Evolutionary conservation across 2,888 invertebrate genomes (phyloP).

Genomic region (Cerastis leucographa): DNA sequence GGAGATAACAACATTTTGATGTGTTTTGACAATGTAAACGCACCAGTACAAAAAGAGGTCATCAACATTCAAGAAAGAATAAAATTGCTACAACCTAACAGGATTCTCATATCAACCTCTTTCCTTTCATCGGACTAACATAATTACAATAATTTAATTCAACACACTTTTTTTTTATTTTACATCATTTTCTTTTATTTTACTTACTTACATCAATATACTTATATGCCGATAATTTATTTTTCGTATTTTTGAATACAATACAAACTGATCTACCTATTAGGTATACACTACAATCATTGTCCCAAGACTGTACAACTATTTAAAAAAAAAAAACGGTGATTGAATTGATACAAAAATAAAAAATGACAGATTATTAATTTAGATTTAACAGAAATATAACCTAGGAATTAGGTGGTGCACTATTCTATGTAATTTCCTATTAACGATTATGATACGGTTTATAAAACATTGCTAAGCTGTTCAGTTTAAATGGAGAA

Average conservation of each 20-base stretch:
- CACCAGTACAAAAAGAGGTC: conserved; percentile 36
- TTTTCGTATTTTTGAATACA: conserved; percentile 46
- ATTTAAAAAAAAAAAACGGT: conserved; percentile 44
- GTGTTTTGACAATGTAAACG: conserved; percentile 14
- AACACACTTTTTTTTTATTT: conserved; percentile 41
- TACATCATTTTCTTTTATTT: conserved; percentile 37
- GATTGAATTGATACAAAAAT: conserved; percentile 56
- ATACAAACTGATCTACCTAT: conserved; percentile 54
- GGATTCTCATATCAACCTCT: conserved; percentile 13
- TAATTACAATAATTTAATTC: conserved; percentile 44
- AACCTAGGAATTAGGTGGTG: conserved; percentile 47
- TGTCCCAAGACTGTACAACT: conserved; percentile 46
- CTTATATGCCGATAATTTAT: conserved; percentile 42
- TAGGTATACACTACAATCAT: conserved; percentile 49
- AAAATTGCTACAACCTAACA: conserved; percentile 11
- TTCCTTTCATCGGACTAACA: conserved; percentile 32
- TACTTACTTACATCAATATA: conserved; percentile 18
- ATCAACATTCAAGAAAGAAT: conserved; percentile 15
- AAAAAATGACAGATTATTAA: conserved; percentile 49
- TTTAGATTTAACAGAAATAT: conserved; percentile 32
- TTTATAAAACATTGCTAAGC: conserved; percentile 32
- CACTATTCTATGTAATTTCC: conserved; percentile 42
- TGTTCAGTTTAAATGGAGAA: conserved; percentile 33
- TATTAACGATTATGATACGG: conserved; percentile 50
- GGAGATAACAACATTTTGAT: not conserved